Evolutionary conservation across 2,888 invertebrate genomes (phyloP).

Genomic region (Masnerella sp.): DNA sequence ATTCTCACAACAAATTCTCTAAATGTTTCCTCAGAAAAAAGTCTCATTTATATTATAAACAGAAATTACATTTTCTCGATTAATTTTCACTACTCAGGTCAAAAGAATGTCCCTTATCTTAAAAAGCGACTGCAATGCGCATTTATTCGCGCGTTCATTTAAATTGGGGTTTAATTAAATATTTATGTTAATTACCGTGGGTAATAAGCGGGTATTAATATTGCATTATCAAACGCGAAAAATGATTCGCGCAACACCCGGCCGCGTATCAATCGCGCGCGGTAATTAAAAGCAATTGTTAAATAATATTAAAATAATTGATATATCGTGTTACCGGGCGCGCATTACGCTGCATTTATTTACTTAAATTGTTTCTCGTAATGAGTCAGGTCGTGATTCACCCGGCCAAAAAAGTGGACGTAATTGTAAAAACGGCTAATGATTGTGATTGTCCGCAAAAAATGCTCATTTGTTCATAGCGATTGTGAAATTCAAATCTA

Average conservation of each 20-base stretch:
- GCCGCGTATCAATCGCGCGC: constrained; percentile 19
- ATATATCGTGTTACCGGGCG: constrained; percentile 37
- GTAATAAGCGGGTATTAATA: constrained; percentile 35
- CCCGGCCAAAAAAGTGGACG: constrained; percentile 7
- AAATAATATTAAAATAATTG: constrained; percentile 48
- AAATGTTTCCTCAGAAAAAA: too few relatives aligned
- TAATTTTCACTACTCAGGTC: too few relatives aligned
- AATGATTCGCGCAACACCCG: constrained; percentile 10
- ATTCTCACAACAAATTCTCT: too few relatives aligned
- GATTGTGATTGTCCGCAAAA: constrained; percentile 1
- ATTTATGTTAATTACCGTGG: constrained; percentile 44
- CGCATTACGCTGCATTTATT: constrained; percentile 36
- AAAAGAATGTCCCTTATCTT: too few relatives aligned
- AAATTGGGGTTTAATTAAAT: constrained; percentile 41
- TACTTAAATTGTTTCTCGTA: constrained; percentile 25
- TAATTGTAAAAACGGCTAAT: constrained; percentile 18
- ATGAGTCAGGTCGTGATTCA: constrained; percentile 42
- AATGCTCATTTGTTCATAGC: background rate
- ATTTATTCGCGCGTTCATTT: constrained; percentile 33
- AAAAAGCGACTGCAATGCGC: background rate
- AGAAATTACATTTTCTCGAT: too few relatives aligned
- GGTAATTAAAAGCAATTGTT: constrained; percentile 43
- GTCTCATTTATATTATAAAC: too few relatives aligned
- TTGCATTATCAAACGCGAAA: constrained; percentile 33
- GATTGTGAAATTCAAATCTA: background rate